Conservation (phyloP, 1,140 invertebrate genomes). For the Heterodera schachtii region DNA sequence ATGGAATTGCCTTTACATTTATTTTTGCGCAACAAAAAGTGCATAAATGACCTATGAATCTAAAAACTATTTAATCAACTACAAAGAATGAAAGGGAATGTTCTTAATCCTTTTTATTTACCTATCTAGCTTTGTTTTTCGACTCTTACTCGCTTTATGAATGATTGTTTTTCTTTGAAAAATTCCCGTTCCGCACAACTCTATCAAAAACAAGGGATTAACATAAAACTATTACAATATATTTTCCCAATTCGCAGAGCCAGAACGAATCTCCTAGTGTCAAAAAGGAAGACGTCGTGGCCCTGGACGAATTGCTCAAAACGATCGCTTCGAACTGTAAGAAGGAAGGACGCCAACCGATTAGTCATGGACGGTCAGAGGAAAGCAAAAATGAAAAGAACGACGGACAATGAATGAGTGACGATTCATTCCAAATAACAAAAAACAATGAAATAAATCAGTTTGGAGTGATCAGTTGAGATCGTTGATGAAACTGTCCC, state of each 20-base stretch:
- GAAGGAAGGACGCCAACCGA: background rate
- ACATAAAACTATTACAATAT: too few species aligned
- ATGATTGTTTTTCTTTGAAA: too few species aligned
- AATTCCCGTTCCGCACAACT: too few species aligned
- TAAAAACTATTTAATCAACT: too few species aligned
- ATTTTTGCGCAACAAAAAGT: too few species aligned
- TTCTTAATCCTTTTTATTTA: too few species aligned
- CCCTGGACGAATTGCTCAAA: slow-evolving; percentile 1
- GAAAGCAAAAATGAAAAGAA: background rate
- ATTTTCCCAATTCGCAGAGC: background rate
- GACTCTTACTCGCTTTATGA: too few species aligned
- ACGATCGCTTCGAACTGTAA: slow-evolving; percentile 11
- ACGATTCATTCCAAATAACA: background rate
- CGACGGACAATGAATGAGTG: background rate
- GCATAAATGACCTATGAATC: too few species aligned
- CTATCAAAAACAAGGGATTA: too few species aligned
- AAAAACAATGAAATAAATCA: background rate
- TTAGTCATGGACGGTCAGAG: background rate
- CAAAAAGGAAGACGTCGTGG: background rate
- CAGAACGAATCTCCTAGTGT: background rate
- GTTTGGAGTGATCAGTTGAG: slow-evolving; percentile 18
- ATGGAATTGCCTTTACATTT: too few species aligned
- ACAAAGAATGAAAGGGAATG: too few species aligned
- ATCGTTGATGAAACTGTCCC: slow-evolving; percentile 44
- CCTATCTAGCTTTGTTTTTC: too few species aligned